Evolutionary conservation across 1,140 invertebrate species (phyloP).

Genomic region (Pantala flavescens): DNA sequence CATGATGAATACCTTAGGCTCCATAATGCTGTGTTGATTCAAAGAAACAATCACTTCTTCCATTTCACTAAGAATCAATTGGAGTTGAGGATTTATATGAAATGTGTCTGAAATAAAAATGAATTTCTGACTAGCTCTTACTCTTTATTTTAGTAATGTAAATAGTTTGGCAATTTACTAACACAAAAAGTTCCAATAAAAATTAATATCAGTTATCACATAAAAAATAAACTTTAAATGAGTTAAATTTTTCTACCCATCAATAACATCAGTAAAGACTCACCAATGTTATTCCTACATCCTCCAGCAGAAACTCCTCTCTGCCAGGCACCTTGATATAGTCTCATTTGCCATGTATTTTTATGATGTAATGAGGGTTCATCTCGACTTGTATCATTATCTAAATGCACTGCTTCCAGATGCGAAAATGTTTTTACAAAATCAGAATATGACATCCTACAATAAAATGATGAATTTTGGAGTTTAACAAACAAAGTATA

Average conservation of each 20-base stretch:
- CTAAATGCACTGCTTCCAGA: constrained; percentile 77
- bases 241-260: neutral
- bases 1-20: constrained; percentile 57
- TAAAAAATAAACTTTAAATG: neutral
- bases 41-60: constrained; percentile 79
- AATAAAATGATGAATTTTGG: constrained; percentile 20
- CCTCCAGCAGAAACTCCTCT: constrained; percentile 81
- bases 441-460: constrained; percentile 69
- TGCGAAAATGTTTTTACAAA: constrained; percentile 75
- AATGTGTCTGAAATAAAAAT: constrained; percentile 61
- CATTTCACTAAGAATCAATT: constrained; percentile 66
- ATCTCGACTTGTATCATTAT: constrained; percentile 71
- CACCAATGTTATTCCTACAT: constrained; percentile 78
- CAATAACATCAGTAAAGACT: constrained; percentile 19
- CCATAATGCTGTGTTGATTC: constrained; percentile 83
- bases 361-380: constrained; percentile 71
- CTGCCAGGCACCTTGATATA: constrained; percentile 80
- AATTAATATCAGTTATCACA: neutral
- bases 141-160: neutral
- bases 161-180: constrained; percentile 4
- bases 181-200: neutral
- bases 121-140: neutral
- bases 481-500: too few species aligned
- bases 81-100: constrained; percentile 85
- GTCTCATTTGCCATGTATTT: constrained; percentile 71